These are phyloP conservation scores for Apistogramma diplotaenia DNA, from an alignment of 2,113 vertebrate genomes.

Conservation along the genomic window DNA sequence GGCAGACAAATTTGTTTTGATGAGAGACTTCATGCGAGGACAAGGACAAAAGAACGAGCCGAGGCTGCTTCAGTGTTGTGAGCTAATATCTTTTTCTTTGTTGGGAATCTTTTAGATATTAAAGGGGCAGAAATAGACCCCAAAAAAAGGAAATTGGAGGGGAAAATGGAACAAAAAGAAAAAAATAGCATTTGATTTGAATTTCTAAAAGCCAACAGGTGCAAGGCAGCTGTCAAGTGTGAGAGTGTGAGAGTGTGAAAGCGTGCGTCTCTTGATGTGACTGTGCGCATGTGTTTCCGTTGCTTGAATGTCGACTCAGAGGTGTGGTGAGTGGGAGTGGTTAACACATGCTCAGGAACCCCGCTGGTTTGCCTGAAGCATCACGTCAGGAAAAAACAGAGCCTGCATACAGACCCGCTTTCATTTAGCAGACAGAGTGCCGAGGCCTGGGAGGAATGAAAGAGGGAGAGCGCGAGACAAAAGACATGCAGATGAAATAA, in stretches of 20 bases:
- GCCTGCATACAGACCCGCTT: conserved; percentile 22
- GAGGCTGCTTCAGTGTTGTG: not conserved
- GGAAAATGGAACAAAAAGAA: not conserved
- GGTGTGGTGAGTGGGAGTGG: conserved; percentile 47
- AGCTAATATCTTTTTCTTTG: not conserved
- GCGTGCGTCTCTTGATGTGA: not conserved
- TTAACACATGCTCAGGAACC: conserved; percentile 55
- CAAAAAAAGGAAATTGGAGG: not conserved
- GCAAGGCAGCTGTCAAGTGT: conserved; percentile 34
- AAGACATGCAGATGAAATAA: not conserved
- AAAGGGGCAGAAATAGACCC: not conserved
- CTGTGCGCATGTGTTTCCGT: not conserved
- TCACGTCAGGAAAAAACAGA: conserved; percentile 24
- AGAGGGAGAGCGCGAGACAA: not conserved
- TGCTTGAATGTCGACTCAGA: conserved; percentile 12
- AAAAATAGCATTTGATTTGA: not conserved
- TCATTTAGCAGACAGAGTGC: conserved; percentile 33
- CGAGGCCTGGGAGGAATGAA: conserved; percentile 27
- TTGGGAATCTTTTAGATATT: not conserved
- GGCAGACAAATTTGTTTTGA: conserved; percentile 38
- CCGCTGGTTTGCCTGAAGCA: conserved; percentile 37
- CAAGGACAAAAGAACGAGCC: not conserved
- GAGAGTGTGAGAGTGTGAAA: not conserved
- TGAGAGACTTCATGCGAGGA: conserved; percentile 5
- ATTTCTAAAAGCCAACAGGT: conserved; percentile 15